phyloP scores from a whole-genome alignment of 2,797 vertebrate species.

The Centroberyx gerrardi region DNA sequence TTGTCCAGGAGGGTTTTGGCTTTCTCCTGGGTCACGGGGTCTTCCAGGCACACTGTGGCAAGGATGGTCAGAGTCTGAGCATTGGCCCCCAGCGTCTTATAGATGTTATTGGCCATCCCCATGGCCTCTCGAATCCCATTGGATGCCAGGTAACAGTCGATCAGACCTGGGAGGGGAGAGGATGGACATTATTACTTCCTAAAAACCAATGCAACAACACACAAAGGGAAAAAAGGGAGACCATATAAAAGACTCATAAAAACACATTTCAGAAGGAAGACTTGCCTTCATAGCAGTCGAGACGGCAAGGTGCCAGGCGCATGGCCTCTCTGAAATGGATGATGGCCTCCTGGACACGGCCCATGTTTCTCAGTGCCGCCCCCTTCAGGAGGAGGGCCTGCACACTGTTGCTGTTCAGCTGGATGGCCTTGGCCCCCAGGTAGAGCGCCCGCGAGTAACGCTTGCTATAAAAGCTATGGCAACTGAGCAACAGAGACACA shows the following conservation, averaged over 20 bases:
- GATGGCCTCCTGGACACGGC: constrained; percentile 97
- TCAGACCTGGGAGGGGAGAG: constrained; percentile 87
- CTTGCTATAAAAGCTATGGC: constrained; percentile 99
- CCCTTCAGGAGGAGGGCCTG: constrained; percentile 97
- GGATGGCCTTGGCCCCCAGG: constrained; percentile 98
- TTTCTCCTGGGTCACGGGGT: constrained; percentile 97
- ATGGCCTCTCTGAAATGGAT: constrained; percentile 99
- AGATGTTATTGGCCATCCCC: constrained; percentile 99
- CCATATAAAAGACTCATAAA: background rate
- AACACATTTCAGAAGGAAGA: background rate
- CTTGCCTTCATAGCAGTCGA: constrained; percentile 97
- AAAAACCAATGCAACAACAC: background rate
- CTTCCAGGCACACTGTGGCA: constrained; percentile 97
- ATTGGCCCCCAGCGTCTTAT: constrained; percentile 97
- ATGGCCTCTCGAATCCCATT: constrained; percentile 98
- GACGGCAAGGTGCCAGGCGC: constrained; percentile 93
- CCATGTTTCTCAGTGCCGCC: constrained; percentile 97
- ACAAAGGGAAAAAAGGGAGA: background rate
- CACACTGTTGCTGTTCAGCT: constrained; percentile 98
- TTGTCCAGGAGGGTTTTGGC: constrained; percentile 97
- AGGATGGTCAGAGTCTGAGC: constrained; percentile 97
- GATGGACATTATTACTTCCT: background rate
- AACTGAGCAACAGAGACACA: constrained; percentile 81
- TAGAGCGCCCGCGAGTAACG: constrained; percentile 97
- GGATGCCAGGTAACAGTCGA: constrained; percentile 97